Base-by-base conservation (phyloP, 2,888 invertebrate genomes). In the Nomada fucata region DNA sequence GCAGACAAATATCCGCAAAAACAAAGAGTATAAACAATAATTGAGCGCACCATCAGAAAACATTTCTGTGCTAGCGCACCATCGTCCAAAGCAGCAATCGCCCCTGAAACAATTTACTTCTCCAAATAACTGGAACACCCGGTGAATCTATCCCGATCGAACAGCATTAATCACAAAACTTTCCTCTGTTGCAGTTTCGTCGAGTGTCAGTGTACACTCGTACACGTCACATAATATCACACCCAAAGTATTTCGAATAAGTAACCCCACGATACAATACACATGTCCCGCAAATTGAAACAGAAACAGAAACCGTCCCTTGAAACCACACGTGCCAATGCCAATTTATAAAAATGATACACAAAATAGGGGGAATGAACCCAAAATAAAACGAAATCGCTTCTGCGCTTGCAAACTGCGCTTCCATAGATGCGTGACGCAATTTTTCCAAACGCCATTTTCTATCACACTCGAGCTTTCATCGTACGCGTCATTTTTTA, bases 131-230 rank as follows among this genome's bases (percentile, higher is more conserved):
- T 29, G 65, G 23, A 53, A 59, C 36, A 57, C 18, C 18, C 18
- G 11, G 36, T 29, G 13, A 23, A 61, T 15, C 13, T 44, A 2
- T 44, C 42, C 2, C 29, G 52, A 23, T 57, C 50, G 55, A 55
- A 65, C 23, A 29, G 42, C 68, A 72, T 47, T 80, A 78, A 80
- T 29, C 10, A 55, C 29, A 15, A 15, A 44, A 53, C 47, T 57
- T 80, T 80, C 44, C 78, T 80, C 26, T 80, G 80, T 80, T 80
- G 52, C 80, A 78, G 80, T 80, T 64, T 23, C 20, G 36, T 26
- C 50, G 50, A 36, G 23, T 59, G 59, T 42, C 20, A 29, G 55
- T 23, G 7, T n/a, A 76, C 52, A 64, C 53, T 70, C 50, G 36
- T 63, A 57, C 57, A 67, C 23, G 3, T 55, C 20, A 42, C 42